Evolutionary conservation across 2,797 vertebrate genomes (phyloP), one percentile per base, ranked within the genome.

Genomic region (Siniperca scherzeri): DNA sequence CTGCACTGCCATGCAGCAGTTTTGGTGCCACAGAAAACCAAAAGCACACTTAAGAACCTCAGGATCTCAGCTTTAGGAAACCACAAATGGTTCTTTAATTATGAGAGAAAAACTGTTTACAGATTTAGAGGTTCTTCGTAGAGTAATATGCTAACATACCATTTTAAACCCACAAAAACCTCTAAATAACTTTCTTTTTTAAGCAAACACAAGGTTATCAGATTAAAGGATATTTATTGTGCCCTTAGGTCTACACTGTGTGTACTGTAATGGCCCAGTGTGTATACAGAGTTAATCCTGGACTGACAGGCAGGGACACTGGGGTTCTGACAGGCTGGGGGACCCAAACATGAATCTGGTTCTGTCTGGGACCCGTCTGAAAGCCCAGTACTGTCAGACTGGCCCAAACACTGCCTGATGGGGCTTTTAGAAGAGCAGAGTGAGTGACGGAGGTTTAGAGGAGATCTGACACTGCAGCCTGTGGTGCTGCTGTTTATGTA

Each of bases 401-500:
- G 92, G 82, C 87, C 91, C 90, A 94, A 93, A 92, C 91, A 90
- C 87, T 74, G 87, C 66, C 89, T 87, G 90, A 86, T 68, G 87
- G 84, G 88, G 88, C 93, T 94, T 94, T 92, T 94, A 93, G 89
- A 92, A 83, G 87, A 88, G 87, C 89, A 81, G 78, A 88, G 81
- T 93, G 92, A 95, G 75, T 94, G 94, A 94, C 93, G 80, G 92
- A 89, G 91, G 88, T 92, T 91, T 93, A 90, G 86, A 91, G 84
- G 89, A 91, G 93, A 92, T 90, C 85, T 94, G 94, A 94, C 92
- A 92, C 87, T 68, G 83, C 88, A 85, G 93, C 87, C 92, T 91
- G 92, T 88, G 90, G 86, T 89, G 92, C 91, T 89, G 84, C 87
- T 93, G 94, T 95, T 94, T 95, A 94, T 93, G 91, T 91, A 93